A percentile compares a stretch with the other conserved stretches of the same genome.
phyloP scores from a whole-genome alignment of 2,797 vertebrate species.

The Crocodylus rhombifer region DNA sequence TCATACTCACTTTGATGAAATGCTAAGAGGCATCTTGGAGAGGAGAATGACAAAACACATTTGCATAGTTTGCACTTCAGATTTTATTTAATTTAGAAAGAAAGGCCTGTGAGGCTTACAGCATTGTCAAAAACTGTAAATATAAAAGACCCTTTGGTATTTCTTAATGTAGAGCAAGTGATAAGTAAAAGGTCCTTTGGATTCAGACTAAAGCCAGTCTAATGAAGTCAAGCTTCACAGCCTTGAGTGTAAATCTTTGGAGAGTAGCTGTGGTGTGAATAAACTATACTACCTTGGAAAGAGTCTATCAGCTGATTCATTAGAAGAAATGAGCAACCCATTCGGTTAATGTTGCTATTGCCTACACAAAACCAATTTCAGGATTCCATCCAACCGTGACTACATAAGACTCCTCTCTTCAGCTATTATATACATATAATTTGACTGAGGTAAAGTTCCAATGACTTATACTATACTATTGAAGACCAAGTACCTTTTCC shows the following conservation, averaged over 20 bases:
- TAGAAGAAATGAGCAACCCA: slow-evolving; percentile 1
- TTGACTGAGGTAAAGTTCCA: not conserved
- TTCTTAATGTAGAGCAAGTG: slow-evolving; percentile 53
- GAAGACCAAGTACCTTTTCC: not conserved
- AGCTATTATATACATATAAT: not conserved
- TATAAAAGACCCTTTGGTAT: slow-evolving; percentile 58
- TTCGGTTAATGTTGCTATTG: not conserved
- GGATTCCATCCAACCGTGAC: not conserved
- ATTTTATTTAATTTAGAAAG: slow-evolving; percentile 67
- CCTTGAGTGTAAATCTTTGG: not conserved
- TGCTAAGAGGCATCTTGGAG: slow-evolving; percentile 36
- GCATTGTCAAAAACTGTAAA: slow-evolving; percentile 37
- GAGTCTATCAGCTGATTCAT: not conserved
- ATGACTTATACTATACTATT: not conserved
- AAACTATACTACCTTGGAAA: slow-evolving; percentile 2
- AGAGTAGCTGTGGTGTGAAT: not conserved
- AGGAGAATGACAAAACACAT: slow-evolving; percentile 61
- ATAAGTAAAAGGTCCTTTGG: slow-evolving; percentile 32
- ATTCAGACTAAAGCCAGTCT: slow-evolving; percentile 26
- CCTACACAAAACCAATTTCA: not conserved
- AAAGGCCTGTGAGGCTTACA: slow-evolving; percentile 49
- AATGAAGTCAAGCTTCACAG: slow-evolving; percentile 24
- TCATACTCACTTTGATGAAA: slow-evolving; percentile 56
- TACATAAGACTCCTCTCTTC: not conserved
- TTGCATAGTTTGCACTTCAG: slow-evolving; percentile 52